A percentile compares a stretch with the other conserved stretches of the same genome.
Conservation (phyloP, 1,140 invertebrate genomes). For the Araneus ventricosus region DNA sequence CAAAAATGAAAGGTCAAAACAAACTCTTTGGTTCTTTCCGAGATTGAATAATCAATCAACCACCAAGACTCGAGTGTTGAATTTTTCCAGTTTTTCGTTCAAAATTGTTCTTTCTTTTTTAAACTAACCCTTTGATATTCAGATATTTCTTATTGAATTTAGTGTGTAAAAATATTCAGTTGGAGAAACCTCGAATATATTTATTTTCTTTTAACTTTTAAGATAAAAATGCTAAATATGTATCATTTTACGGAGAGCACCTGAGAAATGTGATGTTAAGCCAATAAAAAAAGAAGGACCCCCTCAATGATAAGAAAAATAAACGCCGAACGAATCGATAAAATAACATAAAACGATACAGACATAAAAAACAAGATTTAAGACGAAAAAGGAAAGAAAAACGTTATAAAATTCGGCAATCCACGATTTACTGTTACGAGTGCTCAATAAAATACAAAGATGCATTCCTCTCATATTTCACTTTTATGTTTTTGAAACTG, state of each 20-base stretch:
- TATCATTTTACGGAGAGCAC: neutral
- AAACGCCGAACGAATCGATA: slow-evolving; percentile 18
- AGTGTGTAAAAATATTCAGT: neutral
- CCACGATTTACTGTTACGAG: slow-evolving; percentile 67
- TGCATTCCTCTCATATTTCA: slow-evolving; percentile 42
- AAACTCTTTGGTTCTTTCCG: neutral
- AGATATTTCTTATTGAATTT: neutral
- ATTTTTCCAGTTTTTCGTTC: neutral
- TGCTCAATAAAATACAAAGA: slow-evolving; percentile 60
- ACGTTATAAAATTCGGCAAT: slow-evolving; percentile 54
- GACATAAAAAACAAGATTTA: slow-evolving; percentile 6
- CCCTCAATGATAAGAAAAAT: neutral
- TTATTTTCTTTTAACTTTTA: neutral
- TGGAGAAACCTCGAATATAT: neutral
- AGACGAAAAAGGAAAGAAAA: slow-evolving; percentile 46
- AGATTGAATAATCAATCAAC: neutral
- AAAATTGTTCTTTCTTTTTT: neutral
- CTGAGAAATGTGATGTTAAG: slow-evolving; percentile 6
- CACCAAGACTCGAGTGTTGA: neutral
- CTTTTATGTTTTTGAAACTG: slow-evolving; percentile 64
- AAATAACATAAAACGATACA: neutral
- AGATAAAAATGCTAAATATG: slow-evolving; percentile 40
- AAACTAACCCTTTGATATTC: neutral
- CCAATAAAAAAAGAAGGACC: neutral
- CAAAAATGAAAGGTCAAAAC: neutral